Conservation (phyloP, 1,140 invertebrate genomes). For the Drosophila nasuta region DNA sequence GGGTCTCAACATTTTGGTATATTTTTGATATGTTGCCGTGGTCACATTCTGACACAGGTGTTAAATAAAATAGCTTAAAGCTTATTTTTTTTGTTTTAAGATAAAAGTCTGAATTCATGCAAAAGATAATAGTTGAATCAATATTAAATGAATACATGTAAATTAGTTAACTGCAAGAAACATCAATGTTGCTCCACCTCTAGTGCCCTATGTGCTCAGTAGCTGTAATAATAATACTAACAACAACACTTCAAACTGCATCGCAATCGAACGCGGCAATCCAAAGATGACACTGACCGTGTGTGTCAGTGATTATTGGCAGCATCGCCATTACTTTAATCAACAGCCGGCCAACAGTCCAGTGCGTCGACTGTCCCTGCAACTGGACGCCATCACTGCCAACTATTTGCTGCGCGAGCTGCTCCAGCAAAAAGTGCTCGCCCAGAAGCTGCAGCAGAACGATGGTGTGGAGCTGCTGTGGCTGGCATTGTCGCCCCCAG, state of each 20-base stretch:
- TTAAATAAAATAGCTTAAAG: not conserved
- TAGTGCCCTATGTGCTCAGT: conserved; percentile 15
- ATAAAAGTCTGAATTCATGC: no score
- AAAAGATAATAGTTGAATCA: no score
- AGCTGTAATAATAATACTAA: not conserved
- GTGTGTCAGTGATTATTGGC: conserved; percentile 71
- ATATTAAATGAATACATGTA: no score
- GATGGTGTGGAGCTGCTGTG: conserved; percentile 64
- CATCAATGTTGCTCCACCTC: no score
- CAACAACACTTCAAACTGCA: conserved; percentile 10
- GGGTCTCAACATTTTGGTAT: no score
- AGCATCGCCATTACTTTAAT: conserved; percentile 50
- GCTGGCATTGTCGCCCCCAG: conserved; percentile 85
- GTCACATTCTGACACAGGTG: no score
- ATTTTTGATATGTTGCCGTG: no score
- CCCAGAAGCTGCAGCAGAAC: conserved; percentile 9
- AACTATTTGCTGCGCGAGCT: conserved; percentile 71
- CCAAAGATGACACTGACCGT: conserved; percentile 47
- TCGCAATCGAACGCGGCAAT: not conserved
- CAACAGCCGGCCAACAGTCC: conserved; percentile 14
- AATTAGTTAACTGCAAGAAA: no score
- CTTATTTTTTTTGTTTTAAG: no score
- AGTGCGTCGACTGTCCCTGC: conserved; percentile 47
- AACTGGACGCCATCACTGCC: conserved; percentile 68
- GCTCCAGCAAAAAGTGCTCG: conserved; percentile 42